Conservation (phyloP, 2,888 invertebrate species). For the Caenorhabditis virilis region DNA sequence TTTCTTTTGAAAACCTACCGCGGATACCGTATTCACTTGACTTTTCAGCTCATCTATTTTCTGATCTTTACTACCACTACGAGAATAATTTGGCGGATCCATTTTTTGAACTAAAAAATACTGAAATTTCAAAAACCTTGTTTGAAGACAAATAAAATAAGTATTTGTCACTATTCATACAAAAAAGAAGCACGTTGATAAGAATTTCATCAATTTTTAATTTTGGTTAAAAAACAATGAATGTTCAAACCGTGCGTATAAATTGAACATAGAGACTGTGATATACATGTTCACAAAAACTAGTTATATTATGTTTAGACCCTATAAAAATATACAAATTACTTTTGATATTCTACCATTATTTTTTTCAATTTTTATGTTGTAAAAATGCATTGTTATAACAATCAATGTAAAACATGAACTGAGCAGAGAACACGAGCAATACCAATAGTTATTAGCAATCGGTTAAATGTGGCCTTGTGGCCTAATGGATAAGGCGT, state of each 20-base stretch:
- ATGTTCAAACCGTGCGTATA: no score
- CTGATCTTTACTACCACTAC: not conserved
- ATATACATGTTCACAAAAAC: not conserved
- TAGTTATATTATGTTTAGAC: slow-evolving; percentile 1
- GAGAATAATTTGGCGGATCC: not conserved
- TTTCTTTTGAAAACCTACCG: not conserved
- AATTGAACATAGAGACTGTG: no score
- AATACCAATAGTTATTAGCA: not conserved
- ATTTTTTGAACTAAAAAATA: not conserved
- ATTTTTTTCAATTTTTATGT: no score
- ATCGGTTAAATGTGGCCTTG: slow-evolving; percentile 24
- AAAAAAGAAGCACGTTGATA: not conserved
- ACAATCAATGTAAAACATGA: not conserved
- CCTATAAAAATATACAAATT: not conserved
- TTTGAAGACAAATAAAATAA: not conserved
- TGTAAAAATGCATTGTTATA: no score
- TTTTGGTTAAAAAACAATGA: no score
- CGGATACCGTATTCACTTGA: slow-evolving; percentile 5
- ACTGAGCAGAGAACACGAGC: not conserved
- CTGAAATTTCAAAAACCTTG: not conserved
- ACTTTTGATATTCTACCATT: no score
- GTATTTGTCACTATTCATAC: not conserved
- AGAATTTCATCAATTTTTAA: no score
- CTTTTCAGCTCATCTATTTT: slow-evolving; percentile 2
- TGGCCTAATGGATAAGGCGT: slow-evolving; percentile 68